Base-by-base conservation (phyloP, 1,140 invertebrate genomes). In the Aphaenogaster floridana region DNA sequence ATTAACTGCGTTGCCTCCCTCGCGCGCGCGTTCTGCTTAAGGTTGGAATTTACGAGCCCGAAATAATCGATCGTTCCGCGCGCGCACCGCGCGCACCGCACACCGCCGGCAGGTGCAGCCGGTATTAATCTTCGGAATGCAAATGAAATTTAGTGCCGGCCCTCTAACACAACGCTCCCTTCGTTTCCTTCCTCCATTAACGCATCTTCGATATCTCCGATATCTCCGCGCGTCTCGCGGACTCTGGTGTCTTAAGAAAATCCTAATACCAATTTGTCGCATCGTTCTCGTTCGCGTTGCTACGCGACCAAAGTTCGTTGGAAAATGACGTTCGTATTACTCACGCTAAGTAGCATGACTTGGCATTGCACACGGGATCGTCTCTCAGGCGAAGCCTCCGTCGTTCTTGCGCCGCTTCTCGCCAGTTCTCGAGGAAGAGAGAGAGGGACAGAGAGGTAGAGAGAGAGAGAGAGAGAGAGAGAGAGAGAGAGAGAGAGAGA, bases 41-140 rank as follows among this genome's bases (percentile, higher is more conserved):
- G 69, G 80, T 61, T n/a, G 69, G 45, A 84, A 84, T 84, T 84
- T 84, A 84, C 69, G 80, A 76, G 80, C 54, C 45, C 80, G 80
- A 84, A 84, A 84, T 84, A 84, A 84, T 84, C 80, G 80, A 84
- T 84, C 69, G 80, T 74, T 45, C 39, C 69, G 54, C 80, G 66
- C 80, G 54, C 80, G 68, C 68, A 28, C 45, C 42, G 9, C 68
- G 34, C 21, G 9, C 74, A 42, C 17, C 57, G 42, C 63, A 66
- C 64, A 34, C 78, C 68, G 52, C 80, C 80, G 54, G 42, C 80
- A 84, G 80, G 80, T 84, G 80, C 69, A 59, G 54, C 54, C 48
- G 39, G 80, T 84, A 84, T 84, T 84, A 84, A 84, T 76, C 80
- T 74, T 74, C 69, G 69, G 59, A 84, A 76, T 84, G 80, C 69